Conservation (phyloP, 2,888 invertebrate species). For the Cryptosula pallasiana region DNA sequence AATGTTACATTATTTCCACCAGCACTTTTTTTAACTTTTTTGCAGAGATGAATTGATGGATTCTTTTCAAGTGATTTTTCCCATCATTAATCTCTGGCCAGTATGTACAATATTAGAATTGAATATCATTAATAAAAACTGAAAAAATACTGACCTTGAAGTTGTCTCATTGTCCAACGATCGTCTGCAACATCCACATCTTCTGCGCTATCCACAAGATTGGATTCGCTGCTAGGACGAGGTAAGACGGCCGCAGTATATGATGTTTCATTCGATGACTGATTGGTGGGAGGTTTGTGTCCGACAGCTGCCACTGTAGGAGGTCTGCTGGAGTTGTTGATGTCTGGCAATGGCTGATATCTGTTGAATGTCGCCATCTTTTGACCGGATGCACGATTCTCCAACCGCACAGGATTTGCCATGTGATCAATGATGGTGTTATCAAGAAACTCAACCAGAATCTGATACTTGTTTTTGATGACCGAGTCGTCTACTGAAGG, state of each 20-base stretch:
- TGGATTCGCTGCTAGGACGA: background rate
- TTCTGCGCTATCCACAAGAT: background rate
- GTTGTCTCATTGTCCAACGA: background rate
- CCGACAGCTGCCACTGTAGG: background rate
- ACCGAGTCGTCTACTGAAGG: slow-evolving; percentile 36
- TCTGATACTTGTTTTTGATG: slow-evolving; percentile 35
- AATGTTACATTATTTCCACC: no score
- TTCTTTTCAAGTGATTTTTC: no score
- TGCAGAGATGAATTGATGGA: no score
- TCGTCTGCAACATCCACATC: background rate
- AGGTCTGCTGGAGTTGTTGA: slow-evolving; percentile 27
- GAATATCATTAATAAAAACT: no score
- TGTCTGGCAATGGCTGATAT: slow-evolving; percentile 38
- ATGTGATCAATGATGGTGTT: slow-evolving; percentile 41
- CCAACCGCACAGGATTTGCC: background rate
- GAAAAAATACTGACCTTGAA: slow-evolving; percentile 14
- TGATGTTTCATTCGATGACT: background rate
- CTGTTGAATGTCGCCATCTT: slow-evolving; percentile 32
- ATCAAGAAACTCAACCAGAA: slow-evolving; percentile 44
- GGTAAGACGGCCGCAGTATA: background rate
- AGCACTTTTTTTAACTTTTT: no score
- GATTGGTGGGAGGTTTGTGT: background rate
- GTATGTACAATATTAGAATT: no score
- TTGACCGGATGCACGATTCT: background rate
- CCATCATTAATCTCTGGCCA: no score